phyloP scores from a whole-genome alignment of 2,888 invertebrate genomes.

The Agrochola lychnidis region DNA sequence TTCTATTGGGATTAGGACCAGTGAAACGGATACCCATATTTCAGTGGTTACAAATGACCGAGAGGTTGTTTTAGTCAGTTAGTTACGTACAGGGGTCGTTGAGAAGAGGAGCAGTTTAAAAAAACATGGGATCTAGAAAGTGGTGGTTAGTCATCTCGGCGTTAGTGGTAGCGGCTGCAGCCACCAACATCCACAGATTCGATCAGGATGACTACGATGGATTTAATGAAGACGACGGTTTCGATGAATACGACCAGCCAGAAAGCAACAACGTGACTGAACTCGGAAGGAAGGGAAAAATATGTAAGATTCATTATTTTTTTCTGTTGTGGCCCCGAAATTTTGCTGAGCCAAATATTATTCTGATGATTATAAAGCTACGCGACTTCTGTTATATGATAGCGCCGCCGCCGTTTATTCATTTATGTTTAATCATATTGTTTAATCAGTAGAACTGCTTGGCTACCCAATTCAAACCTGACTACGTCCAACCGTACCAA shows the following conservation, averaged over 20 bases:
- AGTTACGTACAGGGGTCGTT: constrained; percentile 12
- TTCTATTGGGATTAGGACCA: constrained; percentile 61
- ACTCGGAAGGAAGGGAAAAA: constrained; percentile 78
- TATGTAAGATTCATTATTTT: constrained; percentile 78
- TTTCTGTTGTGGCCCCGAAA: neutral
- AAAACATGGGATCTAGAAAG: constrained; percentile 73
- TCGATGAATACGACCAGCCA: constrained; percentile 64
- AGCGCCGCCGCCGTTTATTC: neutral
- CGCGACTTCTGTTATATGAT: constrained; percentile 9
- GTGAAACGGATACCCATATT: constrained; percentile 37
- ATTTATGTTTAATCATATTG: neutral
- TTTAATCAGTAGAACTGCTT: neutral
- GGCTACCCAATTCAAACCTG: neutral
- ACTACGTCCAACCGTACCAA: neutral
- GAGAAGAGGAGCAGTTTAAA: constrained; percentile 7
- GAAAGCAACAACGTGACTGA: constrained; percentile 39
- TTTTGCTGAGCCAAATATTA: neutral
- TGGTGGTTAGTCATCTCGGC: constrained; percentile 72
- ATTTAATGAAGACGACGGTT: constrained; percentile 60
- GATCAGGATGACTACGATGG: constrained; percentile 24
- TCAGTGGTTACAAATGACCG: constrained; percentile 56
- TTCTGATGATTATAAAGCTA: neutral
- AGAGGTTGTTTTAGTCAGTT: constrained; percentile 35
- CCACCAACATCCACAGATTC: constrained; percentile 71
- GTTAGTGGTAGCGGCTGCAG: constrained; percentile 72